These are phyloP conservation scores for Anodontia alba DNA, from an alignment of 2,888 invertebrate species.

Conservation along the genomic window DNA sequence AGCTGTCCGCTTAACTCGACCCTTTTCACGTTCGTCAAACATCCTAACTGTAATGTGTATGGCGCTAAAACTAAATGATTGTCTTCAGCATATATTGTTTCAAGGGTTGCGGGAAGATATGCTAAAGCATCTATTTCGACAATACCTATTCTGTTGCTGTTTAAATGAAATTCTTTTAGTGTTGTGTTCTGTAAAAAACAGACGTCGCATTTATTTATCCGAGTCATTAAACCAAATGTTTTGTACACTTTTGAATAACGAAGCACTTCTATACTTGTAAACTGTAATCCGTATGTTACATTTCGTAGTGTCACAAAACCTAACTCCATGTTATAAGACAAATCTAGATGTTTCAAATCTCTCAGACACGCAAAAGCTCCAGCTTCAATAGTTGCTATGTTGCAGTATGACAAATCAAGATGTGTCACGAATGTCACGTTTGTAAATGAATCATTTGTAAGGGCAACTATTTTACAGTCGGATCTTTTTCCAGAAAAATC, in stretches of 20 bases:
- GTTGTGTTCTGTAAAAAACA: conserved; percentile 47
- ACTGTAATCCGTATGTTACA: conserved; percentile 47
- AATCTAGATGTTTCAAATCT: conserved; percentile 27
- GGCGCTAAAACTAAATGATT: conserved; percentile 45
- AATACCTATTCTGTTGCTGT: conserved; percentile 28
- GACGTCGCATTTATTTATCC: conserved; percentile 28
- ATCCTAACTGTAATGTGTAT: conserved; percentile 40
- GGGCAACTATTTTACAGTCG: conserved; percentile 1
- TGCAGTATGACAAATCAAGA: conserved; percentile 21
- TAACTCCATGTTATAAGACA: conserved; percentile 38
- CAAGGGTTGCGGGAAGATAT: conserved; percentile 27
- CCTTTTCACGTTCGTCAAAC: neutral
- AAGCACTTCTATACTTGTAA: conserved; percentile 38
- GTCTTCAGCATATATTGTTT: conserved; percentile 25
- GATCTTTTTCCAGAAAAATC: conserved; percentile 7
- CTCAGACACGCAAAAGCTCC: conserved; percentile 19
- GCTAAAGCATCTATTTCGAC: conserved; percentile 31
- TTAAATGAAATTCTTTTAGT: conserved; percentile 30
- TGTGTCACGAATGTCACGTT: neutral
- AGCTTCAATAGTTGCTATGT: conserved; percentile 16
- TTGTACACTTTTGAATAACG: conserved; percentile 36
- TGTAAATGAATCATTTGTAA: conserved; percentile 22
- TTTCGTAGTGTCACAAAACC: conserved; percentile 34
- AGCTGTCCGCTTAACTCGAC: conserved; percentile 17
- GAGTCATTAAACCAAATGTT: conserved; percentile 36